Evolutionary conservation across 2,113 vertebrate species (phyloP).

Genomic region (Rhombomys opimus): DNA sequence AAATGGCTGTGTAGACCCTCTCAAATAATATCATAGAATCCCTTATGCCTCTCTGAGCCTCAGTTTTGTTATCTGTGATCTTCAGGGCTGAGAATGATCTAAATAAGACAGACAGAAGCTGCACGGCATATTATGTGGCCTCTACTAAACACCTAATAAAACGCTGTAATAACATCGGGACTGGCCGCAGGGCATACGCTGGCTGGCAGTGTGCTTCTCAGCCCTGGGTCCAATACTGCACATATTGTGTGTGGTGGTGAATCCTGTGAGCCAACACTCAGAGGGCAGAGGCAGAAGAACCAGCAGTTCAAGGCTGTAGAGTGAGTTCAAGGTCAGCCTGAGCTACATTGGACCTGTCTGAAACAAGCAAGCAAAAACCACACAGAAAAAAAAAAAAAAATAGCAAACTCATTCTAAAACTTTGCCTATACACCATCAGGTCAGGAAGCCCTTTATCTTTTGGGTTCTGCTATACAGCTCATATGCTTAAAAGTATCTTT

Average conservation of each 20-base stretch:
- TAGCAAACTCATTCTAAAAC: background rate
- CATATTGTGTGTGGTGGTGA: background rate
- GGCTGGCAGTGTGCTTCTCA: background rate
- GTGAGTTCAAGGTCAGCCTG: background rate
- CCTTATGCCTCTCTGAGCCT: slow-evolving; percentile 10
- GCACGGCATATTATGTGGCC: background rate
- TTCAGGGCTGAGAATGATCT: background rate
- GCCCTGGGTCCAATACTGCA: background rate
- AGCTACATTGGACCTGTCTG: background rate
- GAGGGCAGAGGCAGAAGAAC: background rate
- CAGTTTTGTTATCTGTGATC: background rate
- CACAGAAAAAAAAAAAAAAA: background rate
- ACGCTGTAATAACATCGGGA: background rate
- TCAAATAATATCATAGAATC: background rate
- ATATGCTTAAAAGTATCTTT: background rate
- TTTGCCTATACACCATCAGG: background rate
- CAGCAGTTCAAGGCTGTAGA: background rate
- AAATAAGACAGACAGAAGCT: background rate
- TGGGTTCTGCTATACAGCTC: background rate
- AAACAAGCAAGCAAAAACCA: background rate
- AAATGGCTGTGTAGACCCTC: background rate
- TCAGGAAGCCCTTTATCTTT: background rate
- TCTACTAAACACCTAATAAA: background rate
- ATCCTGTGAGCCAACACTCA: background rate
- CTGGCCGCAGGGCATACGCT: too few species aligned